Percentiles rank a stretch among this genome's conserved stretches.
Conservation (phyloP, 1,140 invertebrate species). For the Heterodera carotae region DNA sequence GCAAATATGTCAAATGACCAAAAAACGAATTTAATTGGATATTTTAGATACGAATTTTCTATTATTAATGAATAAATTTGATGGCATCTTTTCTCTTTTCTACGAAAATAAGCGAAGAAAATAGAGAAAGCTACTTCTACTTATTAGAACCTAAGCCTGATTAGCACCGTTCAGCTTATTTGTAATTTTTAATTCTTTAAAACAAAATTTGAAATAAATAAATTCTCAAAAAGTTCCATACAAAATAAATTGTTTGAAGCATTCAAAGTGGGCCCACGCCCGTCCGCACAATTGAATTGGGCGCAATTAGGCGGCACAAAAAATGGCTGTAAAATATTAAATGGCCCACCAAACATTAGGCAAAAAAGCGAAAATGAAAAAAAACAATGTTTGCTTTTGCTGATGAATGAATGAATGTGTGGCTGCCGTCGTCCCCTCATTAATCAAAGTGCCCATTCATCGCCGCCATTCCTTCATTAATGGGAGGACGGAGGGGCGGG, state of each 20-base stretch:
- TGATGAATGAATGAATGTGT: not conserved
- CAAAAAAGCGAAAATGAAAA: not conserved
- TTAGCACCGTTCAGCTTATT: too few relatives aligned
- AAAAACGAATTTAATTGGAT: not conserved
- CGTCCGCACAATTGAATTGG: not conserved
- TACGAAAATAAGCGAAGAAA: not conserved
- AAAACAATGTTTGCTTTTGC: not conserved
- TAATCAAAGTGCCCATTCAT: slow-evolving; percentile 1
- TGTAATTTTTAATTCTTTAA: too few relatives aligned
- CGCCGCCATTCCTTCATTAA: not conserved
- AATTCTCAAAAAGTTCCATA: too few relatives aligned
- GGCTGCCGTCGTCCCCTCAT: not conserved
- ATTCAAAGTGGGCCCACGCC: too few relatives aligned
- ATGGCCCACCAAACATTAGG: not conserved
- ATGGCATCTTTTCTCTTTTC: not conserved
- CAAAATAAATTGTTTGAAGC: too few relatives aligned
- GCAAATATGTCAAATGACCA: too few relatives aligned
- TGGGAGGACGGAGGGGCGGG: not conserved
- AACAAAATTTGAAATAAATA: too few relatives aligned
- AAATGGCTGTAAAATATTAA: too few relatives aligned
- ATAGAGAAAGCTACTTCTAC: too few relatives aligned
- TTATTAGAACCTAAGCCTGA: too few relatives aligned
- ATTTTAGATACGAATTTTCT: not conserved
- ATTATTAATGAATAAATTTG: too few relatives aligned
- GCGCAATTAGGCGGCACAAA: too few relatives aligned